Evolutionary conservation across 2,888 invertebrate genomes (phyloP).

Genomic region (Tipula helvola): DNA sequence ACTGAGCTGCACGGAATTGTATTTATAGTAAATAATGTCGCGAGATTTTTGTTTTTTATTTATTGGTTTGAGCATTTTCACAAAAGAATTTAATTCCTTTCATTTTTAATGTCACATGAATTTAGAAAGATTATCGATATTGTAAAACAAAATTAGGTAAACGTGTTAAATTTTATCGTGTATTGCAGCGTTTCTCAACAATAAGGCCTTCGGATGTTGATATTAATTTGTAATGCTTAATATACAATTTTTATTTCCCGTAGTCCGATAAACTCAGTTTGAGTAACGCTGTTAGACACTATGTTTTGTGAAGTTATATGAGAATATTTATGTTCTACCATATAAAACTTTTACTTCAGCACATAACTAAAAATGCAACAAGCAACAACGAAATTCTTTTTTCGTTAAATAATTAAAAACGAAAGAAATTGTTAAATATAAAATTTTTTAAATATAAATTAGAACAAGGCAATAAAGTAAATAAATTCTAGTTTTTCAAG

Average conservation of each 20-base stretch:
- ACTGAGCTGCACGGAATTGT: conserved; percentile 34
- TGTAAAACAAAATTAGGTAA: neutral
- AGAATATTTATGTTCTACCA: neutral
- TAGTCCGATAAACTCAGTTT: neutral
- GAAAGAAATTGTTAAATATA: neutral
- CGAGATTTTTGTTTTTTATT: conserved; percentile 7
- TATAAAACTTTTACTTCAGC: neutral
- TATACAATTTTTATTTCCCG: neutral
- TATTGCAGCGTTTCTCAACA: neutral
- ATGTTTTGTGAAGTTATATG: neutral
- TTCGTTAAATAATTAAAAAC: neutral
- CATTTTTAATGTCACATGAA: neutral
- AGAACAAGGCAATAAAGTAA: neutral
- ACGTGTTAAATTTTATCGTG: neutral
- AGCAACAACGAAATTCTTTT: neutral
- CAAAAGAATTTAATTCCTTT: neutral
- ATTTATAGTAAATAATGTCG: conserved; percentile 7
- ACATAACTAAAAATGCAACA: neutral
- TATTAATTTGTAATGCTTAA: too few relatives aligned
- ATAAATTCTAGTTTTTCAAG: neutral
- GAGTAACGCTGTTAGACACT: neutral
- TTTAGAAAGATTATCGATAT: neutral
- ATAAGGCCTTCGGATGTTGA: too few relatives aligned
- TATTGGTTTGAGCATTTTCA: neutral
- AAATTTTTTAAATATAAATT: neutral